phyloP scores from a whole-genome alignment of 2,888 invertebrate genomes.

The Dynastes tityus region DNA sequence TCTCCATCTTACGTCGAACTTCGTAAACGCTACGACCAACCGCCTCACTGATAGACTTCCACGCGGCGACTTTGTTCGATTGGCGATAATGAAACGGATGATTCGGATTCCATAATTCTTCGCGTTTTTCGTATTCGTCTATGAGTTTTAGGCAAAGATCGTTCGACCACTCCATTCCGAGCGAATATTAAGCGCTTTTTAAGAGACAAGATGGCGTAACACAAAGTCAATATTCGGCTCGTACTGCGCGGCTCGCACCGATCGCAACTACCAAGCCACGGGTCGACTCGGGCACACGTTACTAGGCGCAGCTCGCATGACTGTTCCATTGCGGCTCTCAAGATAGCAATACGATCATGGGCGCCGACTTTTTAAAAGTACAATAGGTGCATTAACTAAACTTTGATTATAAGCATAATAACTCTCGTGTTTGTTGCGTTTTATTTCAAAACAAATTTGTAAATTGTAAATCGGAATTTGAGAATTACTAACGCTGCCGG shows the following conservation, averaged over 20 bases:
- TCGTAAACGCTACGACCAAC: constrained; percentile 21
- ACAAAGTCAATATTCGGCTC: neutral
- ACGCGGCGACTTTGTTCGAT: constrained; percentile 17
- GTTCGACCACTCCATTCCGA: constrained; percentile 20
- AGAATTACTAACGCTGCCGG: no score
- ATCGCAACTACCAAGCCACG: neutral
- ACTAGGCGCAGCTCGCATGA: neutral
- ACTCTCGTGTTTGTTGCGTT: no score
- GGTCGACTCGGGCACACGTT: neutral
- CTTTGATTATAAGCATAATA: no score
- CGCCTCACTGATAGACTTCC: constrained; percentile 10
- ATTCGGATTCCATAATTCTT: constrained; percentile 30
- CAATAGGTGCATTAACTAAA: no score
- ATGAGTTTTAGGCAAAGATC: constrained; percentile 16
- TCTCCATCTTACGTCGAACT: constrained; percentile 28
- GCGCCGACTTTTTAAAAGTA: no score
- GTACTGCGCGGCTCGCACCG: neutral
- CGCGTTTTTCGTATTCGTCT: constrained; percentile 19
- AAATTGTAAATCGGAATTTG: no score
- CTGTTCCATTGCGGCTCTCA: neutral
- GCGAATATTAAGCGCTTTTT: neutral
- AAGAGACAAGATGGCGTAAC: neutral
- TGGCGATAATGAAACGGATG: constrained; percentile 17
- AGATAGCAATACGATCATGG: no score
- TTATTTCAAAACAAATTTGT: no score